Conservation (phyloP, 1,140 invertebrate genomes). For the Drosophila asahinai region DNA sequence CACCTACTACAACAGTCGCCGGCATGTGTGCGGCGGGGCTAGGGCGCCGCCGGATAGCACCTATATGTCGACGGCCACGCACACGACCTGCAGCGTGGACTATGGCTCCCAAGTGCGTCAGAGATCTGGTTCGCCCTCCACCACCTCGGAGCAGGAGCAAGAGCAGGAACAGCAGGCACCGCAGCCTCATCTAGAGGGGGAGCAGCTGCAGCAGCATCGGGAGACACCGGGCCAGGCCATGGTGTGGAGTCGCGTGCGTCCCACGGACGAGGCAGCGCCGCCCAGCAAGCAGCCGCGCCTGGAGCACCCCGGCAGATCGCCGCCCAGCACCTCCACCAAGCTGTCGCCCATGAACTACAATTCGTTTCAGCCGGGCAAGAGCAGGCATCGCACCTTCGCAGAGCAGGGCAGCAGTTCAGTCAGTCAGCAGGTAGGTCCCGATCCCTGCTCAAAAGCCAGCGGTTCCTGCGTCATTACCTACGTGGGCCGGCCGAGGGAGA, state of each 20-base stretch:
- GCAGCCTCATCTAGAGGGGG: background rate
- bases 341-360: constrained; percentile 61
- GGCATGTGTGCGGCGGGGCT: background rate
- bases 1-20: constrained; percentile 63
- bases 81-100: constrained; percentile 65
- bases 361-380: constrained; percentile 64
- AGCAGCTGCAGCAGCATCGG: constrained; percentile 1
- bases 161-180: background rate
- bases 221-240: constrained; percentile 22
- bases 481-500: constrained; percentile 67
- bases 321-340: constrained; percentile 18
- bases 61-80: constrained; percentile 60
- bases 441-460: background rate
- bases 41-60: constrained; percentile 32
- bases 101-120: constrained; percentile 49
- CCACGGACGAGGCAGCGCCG: constrained; percentile 45
- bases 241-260: constrained; percentile 36
- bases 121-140: constrained; percentile 17
- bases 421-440: constrained; percentile 21
- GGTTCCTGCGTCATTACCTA: constrained; percentile 75
- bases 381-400: constrained; percentile 62
- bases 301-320: constrained; percentile 4
- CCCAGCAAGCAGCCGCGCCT: constrained; percentile 36
- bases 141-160: constrained; percentile 5
- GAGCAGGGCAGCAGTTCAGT: constrained; percentile 23